These are phyloP conservation scores for Haliclona indistincta DNA, from an alignment of 37 sponge, comb jelly and placozoan species.

Conservation along the genomic window DNA sequence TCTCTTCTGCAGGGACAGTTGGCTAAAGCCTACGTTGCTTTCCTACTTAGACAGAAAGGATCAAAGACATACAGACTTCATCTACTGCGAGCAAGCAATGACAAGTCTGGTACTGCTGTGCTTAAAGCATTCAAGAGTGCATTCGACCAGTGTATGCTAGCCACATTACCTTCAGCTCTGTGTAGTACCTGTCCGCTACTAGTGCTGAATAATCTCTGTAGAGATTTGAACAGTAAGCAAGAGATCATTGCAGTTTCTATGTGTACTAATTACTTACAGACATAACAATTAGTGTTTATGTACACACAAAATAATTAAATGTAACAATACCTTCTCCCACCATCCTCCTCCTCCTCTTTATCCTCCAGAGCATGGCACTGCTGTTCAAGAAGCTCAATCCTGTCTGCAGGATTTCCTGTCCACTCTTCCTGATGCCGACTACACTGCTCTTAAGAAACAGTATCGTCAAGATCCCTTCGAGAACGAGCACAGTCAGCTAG, in stretches of 20 bases:
- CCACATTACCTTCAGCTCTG: slow-evolving; percentile 20
- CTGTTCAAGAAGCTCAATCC: slow-evolving; percentile 60
- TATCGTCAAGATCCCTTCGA: slow-evolving; percentile 35
- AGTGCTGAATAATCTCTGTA: slow-evolving; percentile 67
- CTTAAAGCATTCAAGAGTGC: slow-evolving; percentile 22
- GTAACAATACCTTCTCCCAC: too few relatives aligned
- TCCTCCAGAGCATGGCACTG: too few relatives aligned
- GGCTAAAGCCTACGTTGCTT: neutral
- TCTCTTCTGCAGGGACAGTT: neutral
- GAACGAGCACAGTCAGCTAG: slow-evolving; percentile 65
- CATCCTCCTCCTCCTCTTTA: too few relatives aligned
- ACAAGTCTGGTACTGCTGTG: slow-evolving; percentile 1
- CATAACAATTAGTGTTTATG: too few relatives aligned
- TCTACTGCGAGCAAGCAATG: neutral
- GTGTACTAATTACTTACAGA: too few relatives aligned
- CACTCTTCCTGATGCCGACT: slow-evolving; percentile 52
- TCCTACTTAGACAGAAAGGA: neutral
- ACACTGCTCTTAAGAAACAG: slow-evolving; percentile 28
- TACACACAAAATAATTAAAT: too few relatives aligned
- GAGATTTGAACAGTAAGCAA: slow-evolving; percentile 59
- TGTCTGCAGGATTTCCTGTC: slow-evolving; percentile 49
- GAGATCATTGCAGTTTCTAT: too few relatives aligned
- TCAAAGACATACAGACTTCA: neutral
- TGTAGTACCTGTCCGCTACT: slow-evolving; percentile 77
- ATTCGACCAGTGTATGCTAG: neutral